Evolutionary conservation across 1,140 invertebrate species (phyloP), one percentile per base, ranked within the genome.

Genomic region (Archegozetes longisetosus): DNA sequence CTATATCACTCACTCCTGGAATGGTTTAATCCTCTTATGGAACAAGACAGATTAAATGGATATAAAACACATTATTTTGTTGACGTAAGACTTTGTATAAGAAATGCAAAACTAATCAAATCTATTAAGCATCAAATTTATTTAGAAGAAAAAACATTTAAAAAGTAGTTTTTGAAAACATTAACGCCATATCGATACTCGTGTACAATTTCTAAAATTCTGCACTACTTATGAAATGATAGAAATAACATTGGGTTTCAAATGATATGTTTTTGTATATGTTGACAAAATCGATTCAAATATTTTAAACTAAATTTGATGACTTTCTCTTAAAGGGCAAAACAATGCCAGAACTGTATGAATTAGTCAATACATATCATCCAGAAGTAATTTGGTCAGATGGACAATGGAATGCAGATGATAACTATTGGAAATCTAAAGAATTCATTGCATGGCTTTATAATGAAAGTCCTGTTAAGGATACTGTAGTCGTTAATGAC

Each of bases 361-460:
- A 80, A 64, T 64, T 80, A 61, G 77, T 82, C 0, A 72, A 84
- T 28, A 74, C 76, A 51, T 98, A 96, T 70, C 71, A 84, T 61
- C 92, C 93, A 0, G 87, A 92, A 55, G 73, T 97, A 0, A 71
- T 97, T 22, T 97, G 93, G 92, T 88, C 89, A 0, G 66, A 66
- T 63, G 64, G 57, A 0, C 86, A 89, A 64, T 87, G 85, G 84
- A 86, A 88, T 68, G 82, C 84, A 0, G 66, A 77, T 1, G 82
- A 84, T 66, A 75, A 76, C 1, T 97, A 96, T 67, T 97, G 79
- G 79, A 74, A 73, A 48, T 69, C 70, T 0, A 77, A 68, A 29
- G 68, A 73, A 28, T 79, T 78, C 65, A 73, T 97, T 1, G 84
- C 91, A 6, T 97, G 91, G 89, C 55, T 57, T 14, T 57, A 57